Base-by-base conservation (phyloP, 2,113 vertebrate species). In the Neofelis nebulosa region DNA sequence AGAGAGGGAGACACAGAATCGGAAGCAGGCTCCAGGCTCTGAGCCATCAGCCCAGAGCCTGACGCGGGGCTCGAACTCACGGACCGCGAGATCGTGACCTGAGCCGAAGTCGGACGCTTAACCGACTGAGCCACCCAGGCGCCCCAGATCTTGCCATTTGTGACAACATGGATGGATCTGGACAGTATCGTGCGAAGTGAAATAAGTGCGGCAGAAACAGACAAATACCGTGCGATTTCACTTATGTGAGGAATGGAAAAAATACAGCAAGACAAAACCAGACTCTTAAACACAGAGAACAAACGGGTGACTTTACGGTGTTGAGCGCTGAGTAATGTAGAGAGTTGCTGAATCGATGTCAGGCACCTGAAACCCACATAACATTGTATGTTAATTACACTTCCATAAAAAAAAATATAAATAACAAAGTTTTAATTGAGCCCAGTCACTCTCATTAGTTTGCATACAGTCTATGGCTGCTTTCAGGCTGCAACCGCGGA, bases 401-500 rank as follows among this genome's bases (percentile, higher is more conserved):
- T 29, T 76, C 41, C 15, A 29, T 45, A 48, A 76, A 27, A 41
- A 23, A 76, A 27, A 25, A 23, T 41, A 76, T 29, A 29, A 16
- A 29, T 27, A 45, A 9, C 29, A 45, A 41, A 45, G 41, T 29
- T 45, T 45, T 68, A 33, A 4, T 66, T 74, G 48, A 69, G 36
- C 14, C 23, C 2, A 13, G 2, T 2, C 19, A 6, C 1, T 0
- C 82, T 87, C 3, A 1, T 36, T 21, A 21, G 13, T 4, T 55
- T 45, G 18, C 36, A 3, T 10, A 9, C 18, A 2, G 11, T 52
- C 12, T 27, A 2, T 33, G n/a, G 23, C n/a, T 16, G 31, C 25
- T 55, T 45, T 55, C 41, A 27, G 74, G 31, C 65, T 33, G 9
- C 10, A 33, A 1, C 7, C 29, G 36, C 27, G 11, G 61, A n/a